phyloP scores from a whole-genome alignment of 2,888 invertebrate genomes.

The Ptilodon capucinus region DNA sequence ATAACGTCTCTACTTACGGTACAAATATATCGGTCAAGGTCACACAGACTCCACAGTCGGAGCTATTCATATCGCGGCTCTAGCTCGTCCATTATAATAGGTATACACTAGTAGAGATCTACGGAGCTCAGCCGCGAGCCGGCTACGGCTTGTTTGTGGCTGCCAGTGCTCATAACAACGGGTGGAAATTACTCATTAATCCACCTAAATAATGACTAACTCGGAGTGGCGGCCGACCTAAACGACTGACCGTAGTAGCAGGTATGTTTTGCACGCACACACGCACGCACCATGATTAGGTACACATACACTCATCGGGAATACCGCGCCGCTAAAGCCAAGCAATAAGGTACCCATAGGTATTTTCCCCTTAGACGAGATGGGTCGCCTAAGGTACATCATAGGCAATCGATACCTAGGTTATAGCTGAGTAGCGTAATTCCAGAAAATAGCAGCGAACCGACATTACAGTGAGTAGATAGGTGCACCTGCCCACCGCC shows the following conservation, averaged over 20 bases:
- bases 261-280: neutral
- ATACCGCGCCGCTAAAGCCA: neutral
- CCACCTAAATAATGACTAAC: neutral
- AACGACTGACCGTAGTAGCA: neutral
- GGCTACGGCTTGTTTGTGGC: neutral
- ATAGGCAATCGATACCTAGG: too few species aligned
- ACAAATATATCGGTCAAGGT: conserved; percentile 33
- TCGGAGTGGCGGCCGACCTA: neutral
- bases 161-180: neutral
- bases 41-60: conserved; percentile 12
- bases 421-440: too few species aligned
- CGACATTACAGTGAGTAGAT: too few species aligned
- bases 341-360: too few species aligned
- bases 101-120: too few species aligned
- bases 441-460: too few species aligned
- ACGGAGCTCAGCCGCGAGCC: neutral
- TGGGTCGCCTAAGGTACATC: too few species aligned
- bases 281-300: neutral
- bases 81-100: conserved; percentile 7
- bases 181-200: neutral
- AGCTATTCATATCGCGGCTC: conserved; percentile 31
- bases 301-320: neutral
- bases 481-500: too few species aligned
- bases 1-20: conserved; percentile 7
- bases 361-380: neutral